These are phyloP conservation scores for Plecturocebus donacophilus DNA, from an alignment of 2,113 vertebrate genomes.

Conservation along the genomic window DNA sequence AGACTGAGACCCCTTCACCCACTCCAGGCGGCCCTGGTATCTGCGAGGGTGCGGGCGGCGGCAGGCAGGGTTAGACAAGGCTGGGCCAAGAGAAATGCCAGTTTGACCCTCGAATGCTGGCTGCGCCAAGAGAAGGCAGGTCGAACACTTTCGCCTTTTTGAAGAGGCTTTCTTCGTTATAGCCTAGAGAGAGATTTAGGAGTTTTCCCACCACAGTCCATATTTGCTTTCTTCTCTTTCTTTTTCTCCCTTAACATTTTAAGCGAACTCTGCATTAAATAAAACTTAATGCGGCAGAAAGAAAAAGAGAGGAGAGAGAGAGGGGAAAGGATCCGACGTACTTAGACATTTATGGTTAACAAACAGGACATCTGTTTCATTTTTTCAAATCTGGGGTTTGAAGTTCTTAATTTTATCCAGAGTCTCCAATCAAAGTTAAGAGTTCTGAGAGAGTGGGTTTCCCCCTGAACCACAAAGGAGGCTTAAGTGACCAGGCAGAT, in stretches of 20 bases:
- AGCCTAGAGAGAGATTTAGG: conserved; percentile 78
- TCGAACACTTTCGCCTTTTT: conserved; percentile 70
- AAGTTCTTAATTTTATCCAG: conserved; percentile 92
- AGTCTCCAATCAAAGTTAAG: conserved; percentile 86
- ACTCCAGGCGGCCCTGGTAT: neutral
- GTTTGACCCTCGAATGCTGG: rapidly evolving
- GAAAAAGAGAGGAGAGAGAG: neutral
- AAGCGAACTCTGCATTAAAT: conserved; percentile 82
- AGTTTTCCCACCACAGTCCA: conserved; percentile 63
- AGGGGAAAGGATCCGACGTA: conserved; percentile 55
- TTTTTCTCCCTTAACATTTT: conserved; percentile 56
- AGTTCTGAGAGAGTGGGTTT: conserved; percentile 80
- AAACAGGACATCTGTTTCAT: conserved; percentile 91
- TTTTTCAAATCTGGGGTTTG: conserved; percentile 88
- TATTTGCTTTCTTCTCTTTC: conserved; percentile 52
- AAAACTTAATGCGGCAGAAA: conserved; percentile 82
- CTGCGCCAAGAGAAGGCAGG: neutral
- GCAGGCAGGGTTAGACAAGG: neutral
- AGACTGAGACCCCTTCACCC: neutral
- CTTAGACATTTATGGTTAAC: conserved; percentile 86
- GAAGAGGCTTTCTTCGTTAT: conserved; percentile 71
- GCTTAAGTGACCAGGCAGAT: conserved; percentile 78
- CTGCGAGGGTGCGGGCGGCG: neutral
- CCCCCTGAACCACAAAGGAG: conserved; percentile 74
- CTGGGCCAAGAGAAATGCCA: neutral